These are phyloP conservation scores for Unio delphinus DNA, from an alignment of 2,888 invertebrate species.

Conservation along the genomic window DNA sequence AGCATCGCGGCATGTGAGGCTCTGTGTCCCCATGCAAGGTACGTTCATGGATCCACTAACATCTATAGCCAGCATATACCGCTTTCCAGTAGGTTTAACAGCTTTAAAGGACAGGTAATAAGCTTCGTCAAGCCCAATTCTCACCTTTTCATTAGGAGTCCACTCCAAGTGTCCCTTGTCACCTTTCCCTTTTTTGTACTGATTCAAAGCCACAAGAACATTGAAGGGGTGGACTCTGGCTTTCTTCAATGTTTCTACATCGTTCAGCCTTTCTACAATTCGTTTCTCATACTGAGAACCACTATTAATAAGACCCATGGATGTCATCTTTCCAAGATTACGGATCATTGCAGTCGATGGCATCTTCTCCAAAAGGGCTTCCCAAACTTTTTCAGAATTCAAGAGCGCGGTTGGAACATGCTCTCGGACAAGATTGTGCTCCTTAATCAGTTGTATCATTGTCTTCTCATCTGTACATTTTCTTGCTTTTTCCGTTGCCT, in stretches of 20 bases:
- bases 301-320: constrained; percentile 34
- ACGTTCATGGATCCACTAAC: constrained; percentile 73
- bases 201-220: constrained; percentile 63
- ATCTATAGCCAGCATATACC: constrained; percentile 77
- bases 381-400: constrained; percentile 77
- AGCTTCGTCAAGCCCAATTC: constrained; percentile 60
- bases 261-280: constrained; percentile 49
- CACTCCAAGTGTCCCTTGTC: constrained; percentile 68
- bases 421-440: constrained; percentile 77
- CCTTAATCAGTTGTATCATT: constrained; percentile 50
- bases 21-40: constrained; percentile 56
- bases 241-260: constrained; percentile 44
- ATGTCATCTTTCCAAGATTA: constrained; percentile 62
- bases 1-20: constrained; percentile 73
- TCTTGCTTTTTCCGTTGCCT: constrained; percentile 58
- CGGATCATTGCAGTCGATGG: constrained; percentile 71
- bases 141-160: constrained; percentile 47
- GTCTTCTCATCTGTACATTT: constrained; percentile 41
- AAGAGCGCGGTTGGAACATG: constrained; percentile 81
- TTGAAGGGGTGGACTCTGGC: constrained; percentile 69
- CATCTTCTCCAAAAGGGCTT: constrained; percentile 68
- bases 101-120: constrained; percentile 70
- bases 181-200: constrained; percentile 64
- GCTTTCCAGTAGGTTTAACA: constrained; percentile 74
- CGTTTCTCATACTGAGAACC: constrained; percentile 26